Evolutionary conservation across 2,113 vertebrate species (phyloP).

Genomic region (Platichthys stellatus): DNA sequence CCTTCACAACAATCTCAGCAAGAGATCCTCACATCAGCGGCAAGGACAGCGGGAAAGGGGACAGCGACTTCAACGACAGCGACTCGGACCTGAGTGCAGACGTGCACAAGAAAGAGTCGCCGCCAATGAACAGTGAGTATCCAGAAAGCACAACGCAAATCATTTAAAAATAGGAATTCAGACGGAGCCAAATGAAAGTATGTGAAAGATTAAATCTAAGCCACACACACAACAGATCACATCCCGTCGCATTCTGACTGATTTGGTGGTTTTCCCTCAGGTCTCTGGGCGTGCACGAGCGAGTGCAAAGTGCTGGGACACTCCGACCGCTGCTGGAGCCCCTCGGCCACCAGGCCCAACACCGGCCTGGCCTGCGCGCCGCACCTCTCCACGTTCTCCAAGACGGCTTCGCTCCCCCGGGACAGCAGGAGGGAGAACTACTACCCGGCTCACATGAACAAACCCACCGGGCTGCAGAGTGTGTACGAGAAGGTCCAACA

Average conservation of each 20-base stretch:
- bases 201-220: background rate
- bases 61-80: constrained; percentile 98
- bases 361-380: constrained; percentile 80
- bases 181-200: background rate
- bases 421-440: constrained; percentile 90
- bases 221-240: background rate
- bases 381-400: constrained; percentile 90
- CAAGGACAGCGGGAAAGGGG: constrained; percentile 98
- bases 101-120: constrained; percentile 91
- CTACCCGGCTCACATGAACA: constrained; percentile 90
- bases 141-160: background rate
- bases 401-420: constrained; percentile 91
- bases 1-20: constrained; percentile 92
- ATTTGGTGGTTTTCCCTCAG: constrained; percentile 66
- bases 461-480: constrained; percentile 91
- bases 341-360: constrained; percentile 86
- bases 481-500: constrained; percentile 94
- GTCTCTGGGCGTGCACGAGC: constrained; percentile 95
- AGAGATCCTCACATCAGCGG: constrained; percentile 95
- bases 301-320: constrained; percentile 97
- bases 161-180: background rate
- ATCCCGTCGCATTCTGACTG: background rate
- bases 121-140: constrained; percentile 87
- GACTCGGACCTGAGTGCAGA: constrained; percentile 96
- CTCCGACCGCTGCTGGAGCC: constrained; percentile 97